A percentile compares a stretch with the other conserved stretches of the same genome.
These are phyloP conservation scores for Sigmodon hispidus DNA, from an alignment of 2,113 vertebrate species.

Conservation along the genomic window DNA sequence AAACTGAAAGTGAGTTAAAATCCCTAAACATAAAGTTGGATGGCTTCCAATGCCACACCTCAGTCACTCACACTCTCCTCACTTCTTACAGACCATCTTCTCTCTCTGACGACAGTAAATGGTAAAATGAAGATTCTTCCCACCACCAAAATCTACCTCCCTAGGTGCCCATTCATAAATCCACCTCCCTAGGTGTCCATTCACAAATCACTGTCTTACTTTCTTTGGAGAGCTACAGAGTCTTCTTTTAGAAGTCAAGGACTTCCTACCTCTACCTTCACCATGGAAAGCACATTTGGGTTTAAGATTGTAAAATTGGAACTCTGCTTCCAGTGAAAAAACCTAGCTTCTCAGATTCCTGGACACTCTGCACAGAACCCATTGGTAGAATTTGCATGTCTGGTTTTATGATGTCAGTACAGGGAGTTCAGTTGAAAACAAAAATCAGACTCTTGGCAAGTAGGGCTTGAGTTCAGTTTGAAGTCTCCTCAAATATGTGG, in stretches of 20 bases:
- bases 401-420: no score
- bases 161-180: not conserved
- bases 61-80: not conserved
- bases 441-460: constrained; percentile 34
- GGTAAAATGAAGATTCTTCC: not conserved
- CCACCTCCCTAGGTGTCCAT: not conserved
- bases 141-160: not conserved
- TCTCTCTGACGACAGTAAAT: not conserved
- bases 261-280: not conserved
- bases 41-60: not conserved
- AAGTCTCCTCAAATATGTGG: constrained; percentile 71
- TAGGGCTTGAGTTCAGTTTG: constrained; percentile 73
- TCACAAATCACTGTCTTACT: not conserved
- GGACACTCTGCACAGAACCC: not conserved
- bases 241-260: constrained; percentile 9
- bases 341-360: not conserved
- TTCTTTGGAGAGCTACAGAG: not conserved
- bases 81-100: not conserved
- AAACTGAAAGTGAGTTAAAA: not conserved
- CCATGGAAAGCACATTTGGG: not conserved
- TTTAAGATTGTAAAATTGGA: not conserved
- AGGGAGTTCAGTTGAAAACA: not conserved
- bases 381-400: not conserved
- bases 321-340: not conserved
- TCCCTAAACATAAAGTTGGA: not conserved